These are phyloP conservation scores for Ormyrus nitidulus DNA, from an alignment of 2,888 invertebrate genomes.

Conservation along the genomic window DNA sequence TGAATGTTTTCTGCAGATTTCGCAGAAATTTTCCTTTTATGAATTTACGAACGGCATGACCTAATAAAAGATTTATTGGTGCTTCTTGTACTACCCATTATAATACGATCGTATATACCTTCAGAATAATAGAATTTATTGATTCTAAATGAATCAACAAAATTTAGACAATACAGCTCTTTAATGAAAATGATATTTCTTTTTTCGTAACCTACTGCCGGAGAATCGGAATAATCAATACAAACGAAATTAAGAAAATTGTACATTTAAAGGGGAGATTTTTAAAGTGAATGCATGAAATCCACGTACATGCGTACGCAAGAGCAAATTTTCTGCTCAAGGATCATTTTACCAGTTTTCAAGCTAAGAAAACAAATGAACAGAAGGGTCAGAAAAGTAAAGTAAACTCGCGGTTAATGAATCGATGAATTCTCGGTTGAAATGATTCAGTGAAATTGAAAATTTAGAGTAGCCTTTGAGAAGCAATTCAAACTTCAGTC, in stretches of 20 bases:
- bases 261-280: too few species aligned
- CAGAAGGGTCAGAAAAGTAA: neutral
- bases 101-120: too few species aligned
- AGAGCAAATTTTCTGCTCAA: too few species aligned
- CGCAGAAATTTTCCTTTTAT: too few species aligned
- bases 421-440: neutral
- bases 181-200: neutral
- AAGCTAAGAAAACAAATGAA: too few species aligned
- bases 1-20: neutral
- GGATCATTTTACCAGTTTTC: too few species aligned
- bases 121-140: neutral
- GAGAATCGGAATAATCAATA: neutral
- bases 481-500: neutral
- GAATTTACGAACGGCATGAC: too few species aligned
- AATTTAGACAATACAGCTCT: neutral
- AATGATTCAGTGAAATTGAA: conserved; percentile 6
- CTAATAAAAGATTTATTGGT: too few species aligned
- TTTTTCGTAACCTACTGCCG: neutral
- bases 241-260: too few species aligned
- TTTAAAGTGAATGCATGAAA: too few species aligned
- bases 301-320: too few species aligned
- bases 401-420: conserved; percentile 14
- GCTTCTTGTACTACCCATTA: too few species aligned
- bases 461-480: conserved; percentile 21
- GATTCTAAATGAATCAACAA: neutral